Conservation (phyloP, 2,888 invertebrate species). For the Pyrrhosoma nymphula region DNA sequence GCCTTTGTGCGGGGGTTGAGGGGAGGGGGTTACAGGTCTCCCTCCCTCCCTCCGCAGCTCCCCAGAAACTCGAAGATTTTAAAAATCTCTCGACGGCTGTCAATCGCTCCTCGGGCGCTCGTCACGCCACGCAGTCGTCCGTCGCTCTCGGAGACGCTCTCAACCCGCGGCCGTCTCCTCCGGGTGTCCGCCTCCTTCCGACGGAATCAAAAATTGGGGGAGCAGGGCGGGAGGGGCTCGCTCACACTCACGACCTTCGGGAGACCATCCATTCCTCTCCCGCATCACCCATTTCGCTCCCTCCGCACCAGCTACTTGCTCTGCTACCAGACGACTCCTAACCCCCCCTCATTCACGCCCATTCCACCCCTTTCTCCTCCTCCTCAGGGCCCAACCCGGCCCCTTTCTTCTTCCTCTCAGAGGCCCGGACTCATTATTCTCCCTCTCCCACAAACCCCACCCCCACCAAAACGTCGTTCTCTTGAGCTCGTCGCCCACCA, state of each 20-base stretch:
- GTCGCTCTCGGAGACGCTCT: too few species aligned
- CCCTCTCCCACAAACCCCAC: neutral
- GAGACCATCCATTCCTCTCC: neutral
- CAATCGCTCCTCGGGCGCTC: neutral
- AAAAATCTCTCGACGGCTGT: neutral
- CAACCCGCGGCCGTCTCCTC: neutral
- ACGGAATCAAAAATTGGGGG: neutral
- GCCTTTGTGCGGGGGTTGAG: too few species aligned
- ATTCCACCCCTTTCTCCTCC: neutral
- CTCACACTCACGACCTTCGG: neutral
- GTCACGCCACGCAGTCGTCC: neutral
- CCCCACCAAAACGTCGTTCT: neutral
- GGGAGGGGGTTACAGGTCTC: too few species aligned
- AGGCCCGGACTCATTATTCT: constrained; percentile 9
- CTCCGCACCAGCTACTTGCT: neutral
- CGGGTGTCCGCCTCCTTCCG: neutral
- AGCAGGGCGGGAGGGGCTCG: too few species aligned
- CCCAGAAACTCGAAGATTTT: neutral
- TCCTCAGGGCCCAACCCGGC: neutral
- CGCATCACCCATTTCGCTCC: neutral
- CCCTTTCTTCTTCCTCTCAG: neutral
- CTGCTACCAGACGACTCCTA: neutral
- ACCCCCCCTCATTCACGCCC: neutral
- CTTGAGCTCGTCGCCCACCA: neutral
- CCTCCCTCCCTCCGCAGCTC: too few species aligned